phyloP scores from a whole-genome alignment of 2,888 invertebrate species.

The Spodoptera picta region DNA sequence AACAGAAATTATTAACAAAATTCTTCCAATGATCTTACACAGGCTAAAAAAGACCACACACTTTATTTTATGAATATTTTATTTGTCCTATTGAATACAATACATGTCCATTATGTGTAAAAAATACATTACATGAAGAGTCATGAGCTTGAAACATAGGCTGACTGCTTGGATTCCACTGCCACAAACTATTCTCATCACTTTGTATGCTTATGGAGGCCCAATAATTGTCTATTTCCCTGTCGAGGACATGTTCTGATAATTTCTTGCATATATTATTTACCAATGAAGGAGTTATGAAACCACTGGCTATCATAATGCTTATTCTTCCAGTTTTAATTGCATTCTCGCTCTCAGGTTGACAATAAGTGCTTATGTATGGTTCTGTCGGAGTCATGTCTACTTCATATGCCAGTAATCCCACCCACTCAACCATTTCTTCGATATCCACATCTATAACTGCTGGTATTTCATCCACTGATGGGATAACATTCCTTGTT shows the following conservation, averaged over 20 bases:
- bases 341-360: constrained; percentile 71
- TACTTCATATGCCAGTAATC: constrained; percentile 72
- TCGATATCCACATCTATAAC: constrained; percentile 71
- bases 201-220: constrained; percentile 76
- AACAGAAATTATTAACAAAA: too few relatives aligned
- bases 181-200: constrained; percentile 75
- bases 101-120: constrained; percentile 63
- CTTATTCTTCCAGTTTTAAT: constrained; percentile 74
- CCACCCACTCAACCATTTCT: constrained; percentile 82
- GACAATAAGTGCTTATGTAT: constrained; percentile 77
- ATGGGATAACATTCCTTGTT: constrained; percentile 64
- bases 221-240: constrained; percentile 76
- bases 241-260: constrained; percentile 64
- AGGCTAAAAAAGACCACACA: constrained; percentile 14
- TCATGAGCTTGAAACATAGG: constrained; percentile 79
- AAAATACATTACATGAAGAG: constrained; percentile 75
- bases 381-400: constrained; percentile 67
- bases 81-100: constrained; percentile 77
- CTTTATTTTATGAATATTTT: constrained; percentile 73
- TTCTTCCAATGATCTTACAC: too few relatives aligned
- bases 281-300: constrained; percentile 69
- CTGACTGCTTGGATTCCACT: constrained; percentile 68
- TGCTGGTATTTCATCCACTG: constrained; percentile 71
- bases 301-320: constrained; percentile 73
- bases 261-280: constrained; percentile 65